Conservation (phyloP, 2,888 invertebrate genomes). For the Zygothrica quintamaculata region DNA sequence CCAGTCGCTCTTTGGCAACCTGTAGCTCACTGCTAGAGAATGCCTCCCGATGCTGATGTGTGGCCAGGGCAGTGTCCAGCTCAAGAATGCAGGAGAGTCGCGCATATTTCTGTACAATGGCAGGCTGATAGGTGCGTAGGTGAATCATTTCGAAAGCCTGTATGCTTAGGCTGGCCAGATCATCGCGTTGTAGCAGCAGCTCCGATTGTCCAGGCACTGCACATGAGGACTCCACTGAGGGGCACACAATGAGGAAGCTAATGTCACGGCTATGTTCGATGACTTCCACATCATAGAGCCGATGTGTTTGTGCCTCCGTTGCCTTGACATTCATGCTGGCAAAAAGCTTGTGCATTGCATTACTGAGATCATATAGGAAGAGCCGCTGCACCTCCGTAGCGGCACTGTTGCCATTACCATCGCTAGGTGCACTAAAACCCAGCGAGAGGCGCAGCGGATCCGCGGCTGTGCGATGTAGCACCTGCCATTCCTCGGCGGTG, state of each 20-base stretch:
- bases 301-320: conserved; percentile 89
- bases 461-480: conserved; percentile 87
- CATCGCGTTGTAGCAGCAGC: conserved; percentile 92
- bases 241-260: conserved; percentile 95
- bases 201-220: conserved; percentile 95
- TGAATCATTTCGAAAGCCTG: conserved; percentile 98
- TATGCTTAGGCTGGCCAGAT: conserved; percentile 94
- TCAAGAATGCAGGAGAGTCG: conserved; percentile 97
- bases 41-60: conserved; percentile 96
- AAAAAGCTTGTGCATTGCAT: conserved; percentile 90
- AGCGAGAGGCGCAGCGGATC: conserved; percentile 68
- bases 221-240: conserved; percentile 96
- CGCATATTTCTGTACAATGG: conserved; percentile 95
- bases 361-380: conserved; percentile 91
- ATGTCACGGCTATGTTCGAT: conserved; percentile 96
- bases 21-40: conserved; percentile 95
- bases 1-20: conserved; percentile 93
- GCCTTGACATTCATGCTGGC: conserved; percentile 91
- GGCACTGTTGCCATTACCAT: conserved; percentile 78
- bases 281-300: conserved; percentile 96
- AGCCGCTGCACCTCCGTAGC: conserved; percentile 92
- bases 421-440: conserved; percentile 76
- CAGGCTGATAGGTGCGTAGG: conserved; percentile 95
- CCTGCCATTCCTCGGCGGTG: conserved; percentile 98
- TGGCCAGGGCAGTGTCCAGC: conserved; percentile 95